Conservation (phyloP, 1,140 invertebrate genomes). For the Akabosia matsudoensis region DNA sequence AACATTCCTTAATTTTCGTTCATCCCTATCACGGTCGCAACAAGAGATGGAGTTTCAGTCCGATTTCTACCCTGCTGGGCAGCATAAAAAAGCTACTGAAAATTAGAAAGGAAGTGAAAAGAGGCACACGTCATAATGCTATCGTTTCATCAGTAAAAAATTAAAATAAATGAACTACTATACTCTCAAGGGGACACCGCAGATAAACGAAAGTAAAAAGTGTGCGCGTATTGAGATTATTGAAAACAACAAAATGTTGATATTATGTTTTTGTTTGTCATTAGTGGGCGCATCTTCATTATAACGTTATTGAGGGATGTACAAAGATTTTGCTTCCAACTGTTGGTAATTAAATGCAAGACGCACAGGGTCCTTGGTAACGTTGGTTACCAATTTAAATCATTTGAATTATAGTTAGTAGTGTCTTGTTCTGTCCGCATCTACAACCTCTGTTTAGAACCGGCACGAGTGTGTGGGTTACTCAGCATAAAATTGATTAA, state of each 20-base stretch:
- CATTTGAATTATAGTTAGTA: no score
- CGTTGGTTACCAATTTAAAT: no score
- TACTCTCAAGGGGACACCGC: background rate
- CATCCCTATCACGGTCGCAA: background rate
- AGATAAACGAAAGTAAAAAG: background rate
- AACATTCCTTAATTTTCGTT: background rate
- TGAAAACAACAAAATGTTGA: background rate
- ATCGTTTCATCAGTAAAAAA: background rate
- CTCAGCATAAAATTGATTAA: slow-evolving; percentile 4
- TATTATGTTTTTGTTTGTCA: no score
- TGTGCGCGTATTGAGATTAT: background rate
- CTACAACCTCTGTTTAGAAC: no score
- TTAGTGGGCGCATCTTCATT: no score
- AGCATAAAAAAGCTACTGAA: background rate
- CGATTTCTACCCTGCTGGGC: background rate
- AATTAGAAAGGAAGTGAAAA: background rate
- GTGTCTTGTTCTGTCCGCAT: no score
- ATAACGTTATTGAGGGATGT: no score
- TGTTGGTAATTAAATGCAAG: no score
- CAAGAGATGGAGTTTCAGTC: background rate
- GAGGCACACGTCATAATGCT: background rate
- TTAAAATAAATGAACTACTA: background rate
- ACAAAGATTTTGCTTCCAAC: no score
- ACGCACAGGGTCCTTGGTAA: no score
- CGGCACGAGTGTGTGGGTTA: background rate